These are phyloP conservation scores for Cryptops parisi DNA, from an alignment of 2,888 invertebrate species.

Conservation along the genomic window DNA sequence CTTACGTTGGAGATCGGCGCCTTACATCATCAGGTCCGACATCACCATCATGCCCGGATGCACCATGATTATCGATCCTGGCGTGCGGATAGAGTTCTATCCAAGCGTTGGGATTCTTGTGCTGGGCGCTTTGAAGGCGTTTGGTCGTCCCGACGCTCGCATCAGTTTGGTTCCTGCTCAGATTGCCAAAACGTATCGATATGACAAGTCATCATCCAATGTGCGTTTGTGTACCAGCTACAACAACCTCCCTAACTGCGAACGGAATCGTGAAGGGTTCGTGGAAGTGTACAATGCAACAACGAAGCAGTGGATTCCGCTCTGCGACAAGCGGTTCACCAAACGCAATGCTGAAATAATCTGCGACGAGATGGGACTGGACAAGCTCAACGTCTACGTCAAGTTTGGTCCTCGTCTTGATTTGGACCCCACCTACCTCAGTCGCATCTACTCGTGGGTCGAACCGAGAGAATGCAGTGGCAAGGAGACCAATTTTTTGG, in stretches of 20 bases:
- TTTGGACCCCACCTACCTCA: constrained; percentile 72
- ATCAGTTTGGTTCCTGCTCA: constrained; percentile 25
- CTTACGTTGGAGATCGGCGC: constrained; percentile 46
- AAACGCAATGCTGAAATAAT: constrained; percentile 94
- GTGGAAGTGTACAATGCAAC: constrained; percentile 90
- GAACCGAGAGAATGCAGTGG: constrained; percentile 61
- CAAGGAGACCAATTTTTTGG: constrained; percentile 31
- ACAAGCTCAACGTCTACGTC: constrained; percentile 75
- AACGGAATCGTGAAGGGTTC: constrained; percentile 57
- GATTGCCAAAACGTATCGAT: neutral
- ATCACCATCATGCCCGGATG: constrained; percentile 93
- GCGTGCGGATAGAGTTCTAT: constrained; percentile 81
- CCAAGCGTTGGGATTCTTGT: constrained; percentile 93
- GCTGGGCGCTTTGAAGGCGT: constrained; percentile 71
- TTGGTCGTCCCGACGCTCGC: constrained; percentile 43
- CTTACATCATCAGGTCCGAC: constrained; percentile 71
- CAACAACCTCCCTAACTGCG: constrained; percentile 17
- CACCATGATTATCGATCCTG: constrained; percentile 69
- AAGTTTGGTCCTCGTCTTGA: constrained; percentile 72
- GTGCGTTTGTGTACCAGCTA: constrained; percentile 22
- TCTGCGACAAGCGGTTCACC: constrained; percentile 90
- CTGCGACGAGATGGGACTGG: constrained; percentile 80
- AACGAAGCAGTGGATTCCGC: constrained; percentile 89
- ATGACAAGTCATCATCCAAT: neutral
- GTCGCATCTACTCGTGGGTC: constrained; percentile 86